These are phyloP conservation scores for Atrina japonica DNA, from an alignment of 2,888 invertebrate species.

Conservation along the genomic window DNA sequence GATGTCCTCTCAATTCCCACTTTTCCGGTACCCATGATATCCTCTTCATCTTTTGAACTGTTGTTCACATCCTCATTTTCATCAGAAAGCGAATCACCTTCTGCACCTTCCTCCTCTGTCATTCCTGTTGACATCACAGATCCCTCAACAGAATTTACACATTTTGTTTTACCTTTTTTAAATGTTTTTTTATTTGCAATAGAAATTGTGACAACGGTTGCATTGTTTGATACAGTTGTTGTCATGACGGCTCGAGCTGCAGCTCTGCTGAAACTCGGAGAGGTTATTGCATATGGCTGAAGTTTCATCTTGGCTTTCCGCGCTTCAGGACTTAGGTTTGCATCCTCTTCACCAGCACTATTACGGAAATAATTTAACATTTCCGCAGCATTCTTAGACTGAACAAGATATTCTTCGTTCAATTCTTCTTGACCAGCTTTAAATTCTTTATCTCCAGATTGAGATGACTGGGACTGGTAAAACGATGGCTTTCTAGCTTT, in stretches of 20 bases:
- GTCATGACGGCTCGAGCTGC: conserved; percentile 69
- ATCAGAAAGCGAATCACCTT: neutral
- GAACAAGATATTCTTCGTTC: neutral
- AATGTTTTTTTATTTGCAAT: conserved; percentile 56
- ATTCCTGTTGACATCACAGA: conserved; percentile 9
- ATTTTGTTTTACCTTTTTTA: conserved; percentile 23
- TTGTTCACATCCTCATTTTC: conserved; percentile 4
- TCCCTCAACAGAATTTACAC: conserved; percentile 27
- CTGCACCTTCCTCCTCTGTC: conserved; percentile 8
- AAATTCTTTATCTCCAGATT: neutral
- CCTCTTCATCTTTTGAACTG: neutral
- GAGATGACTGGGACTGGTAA: too few species aligned
- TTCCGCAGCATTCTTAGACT: neutral
- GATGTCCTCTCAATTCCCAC: conserved; percentile 37
- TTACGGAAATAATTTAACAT: neutral
- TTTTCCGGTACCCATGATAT: neutral
- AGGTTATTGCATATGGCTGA: conserved; percentile 62
- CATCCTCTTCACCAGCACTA: conserved; percentile 2
- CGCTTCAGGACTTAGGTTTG: conserved; percentile 11
- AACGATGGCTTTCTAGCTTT: conserved; percentile 2
- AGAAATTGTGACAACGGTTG: conserved; percentile 67
- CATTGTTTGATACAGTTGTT: conserved; percentile 65
- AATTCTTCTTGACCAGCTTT: conserved; percentile 9
- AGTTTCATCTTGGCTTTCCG: conserved; percentile 29
- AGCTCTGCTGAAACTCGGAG: conserved; percentile 68